Evolutionary conservation across 2,797 vertebrate species (phyloP), one percentile per base, ranked within the genome.

Genomic region (Cyclura pinguis): DNA sequence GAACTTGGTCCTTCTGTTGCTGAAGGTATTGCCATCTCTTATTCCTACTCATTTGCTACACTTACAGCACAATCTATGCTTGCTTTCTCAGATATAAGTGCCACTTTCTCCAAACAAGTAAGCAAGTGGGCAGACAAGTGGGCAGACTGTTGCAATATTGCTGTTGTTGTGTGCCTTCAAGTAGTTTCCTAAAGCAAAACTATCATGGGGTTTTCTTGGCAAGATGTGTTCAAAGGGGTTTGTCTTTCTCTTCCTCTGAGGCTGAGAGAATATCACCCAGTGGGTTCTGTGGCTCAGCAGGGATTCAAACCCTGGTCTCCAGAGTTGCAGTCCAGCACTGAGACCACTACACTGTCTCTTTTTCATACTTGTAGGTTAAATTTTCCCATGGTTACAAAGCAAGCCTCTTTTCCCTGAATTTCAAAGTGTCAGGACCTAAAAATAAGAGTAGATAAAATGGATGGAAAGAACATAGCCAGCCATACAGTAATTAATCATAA

Each of bases 401-500:
- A 85, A 38, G 38, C 83, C 85, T 76, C 87, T 85, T 24, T 91
- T 74, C 78, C 91, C 38, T 93, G 12, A 93, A 89, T 27, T 94
- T 94, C 86, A 93, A 69, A 83, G 57, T 69, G 35, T 24, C 72
- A 78, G 73, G 69, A 69, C 35, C 32, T 67, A 78, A 67, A 84
- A 89, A 62, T 93, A 84, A 42, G 6, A 47, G 29, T 42, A 18
- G 52, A 78, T 4, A 50, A 22, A 84, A 93, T 94, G 92, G 27
- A 8, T 93, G 69, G 72, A 86, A 42, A 94, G 92, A 93, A 94
- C 57, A 22, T 90, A 89, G 27, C 0, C 3, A 90, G 32, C 2
- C 6, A 42, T 92, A 91, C 90, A 94, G 94, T 92, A 94, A 93
- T 93, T 94, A 94, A 94, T 90, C 90, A 6, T 16, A 91, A 92